Evolutionary conservation across 2,113 vertebrate genomes (phyloP).

Genomic region (Odocoileus hemionus): DNA sequence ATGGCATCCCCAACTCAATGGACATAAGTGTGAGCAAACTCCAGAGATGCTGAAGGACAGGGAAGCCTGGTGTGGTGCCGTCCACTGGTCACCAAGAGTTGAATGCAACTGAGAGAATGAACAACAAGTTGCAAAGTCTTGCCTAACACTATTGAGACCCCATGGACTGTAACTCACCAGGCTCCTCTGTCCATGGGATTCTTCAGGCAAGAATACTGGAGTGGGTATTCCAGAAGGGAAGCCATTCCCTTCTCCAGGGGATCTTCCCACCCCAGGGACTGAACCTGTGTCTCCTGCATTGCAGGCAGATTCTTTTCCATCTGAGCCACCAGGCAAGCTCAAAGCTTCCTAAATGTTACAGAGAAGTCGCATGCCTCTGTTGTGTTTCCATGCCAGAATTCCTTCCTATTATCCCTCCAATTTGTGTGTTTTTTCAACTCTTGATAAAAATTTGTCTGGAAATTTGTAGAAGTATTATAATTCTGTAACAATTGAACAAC

Average conservation of each 20-base stretch:
- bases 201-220: background rate
- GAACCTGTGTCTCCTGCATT: background rate
- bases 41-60: background rate
- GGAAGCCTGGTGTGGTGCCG: background rate
- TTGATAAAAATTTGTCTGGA: constrained; percentile 13
- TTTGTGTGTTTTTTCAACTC: constrained; percentile 12
- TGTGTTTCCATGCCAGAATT: background rate
- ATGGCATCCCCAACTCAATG: background rate
- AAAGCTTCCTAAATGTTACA: background rate
- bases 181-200: background rate
- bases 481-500: background rate
- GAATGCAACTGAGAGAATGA: background rate
- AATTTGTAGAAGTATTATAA: constrained; percentile 1
- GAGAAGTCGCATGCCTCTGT: background rate
- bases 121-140: accelerated
- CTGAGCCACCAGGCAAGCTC: background rate
- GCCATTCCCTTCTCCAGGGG: background rate
- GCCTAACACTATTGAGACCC: background rate
- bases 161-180: background rate
- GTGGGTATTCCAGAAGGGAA: background rate
- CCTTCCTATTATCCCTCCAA: background rate
- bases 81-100: background rate
- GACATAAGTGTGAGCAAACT: background rate
- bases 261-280: background rate
- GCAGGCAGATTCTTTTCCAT: background rate